These are phyloP conservation scores for Zenarchopterus dispar DNA, from an alignment of 2,797 vertebrate species.

Conservation along the genomic window DNA sequence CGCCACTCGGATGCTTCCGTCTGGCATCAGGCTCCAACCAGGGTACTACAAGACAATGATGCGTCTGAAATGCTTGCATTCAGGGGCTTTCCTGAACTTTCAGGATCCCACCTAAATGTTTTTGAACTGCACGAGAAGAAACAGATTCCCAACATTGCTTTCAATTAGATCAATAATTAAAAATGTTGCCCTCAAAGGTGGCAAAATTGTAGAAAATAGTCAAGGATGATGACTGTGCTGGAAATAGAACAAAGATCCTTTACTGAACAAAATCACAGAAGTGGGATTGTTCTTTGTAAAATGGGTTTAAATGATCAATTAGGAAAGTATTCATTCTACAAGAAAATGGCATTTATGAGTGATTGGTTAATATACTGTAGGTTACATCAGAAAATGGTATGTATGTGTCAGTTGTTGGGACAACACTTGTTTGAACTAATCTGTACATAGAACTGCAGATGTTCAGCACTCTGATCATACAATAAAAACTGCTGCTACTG, in stretches of 20 bases:
- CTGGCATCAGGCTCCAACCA: slow-evolving; percentile 95
- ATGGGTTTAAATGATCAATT: too few species aligned
- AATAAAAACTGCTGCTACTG: too few species aligned
- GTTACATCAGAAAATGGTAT: too few species aligned
- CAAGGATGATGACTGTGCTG: too few species aligned
- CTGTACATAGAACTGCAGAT: too few species aligned
- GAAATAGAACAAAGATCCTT: not conserved
- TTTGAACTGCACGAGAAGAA: slow-evolving; percentile 23
- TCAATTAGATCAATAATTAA: slow-evolving; percentile 6
- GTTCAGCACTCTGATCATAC: too few species aligned
- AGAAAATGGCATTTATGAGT: too few species aligned
- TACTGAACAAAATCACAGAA: not conserved
- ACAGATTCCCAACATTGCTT: slow-evolving; percentile 3
- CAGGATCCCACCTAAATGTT: slow-evolving; percentile 14
- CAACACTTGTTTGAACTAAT: too few species aligned
- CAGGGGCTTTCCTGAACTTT: slow-evolving; percentile 7
- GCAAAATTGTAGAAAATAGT: not conserved
- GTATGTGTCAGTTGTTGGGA: too few species aligned
- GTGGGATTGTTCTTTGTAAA: not conserved
- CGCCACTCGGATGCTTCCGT: slow-evolving; percentile 96
- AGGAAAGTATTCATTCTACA: too few species aligned
- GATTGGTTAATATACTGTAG: too few species aligned
- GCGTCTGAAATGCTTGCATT: slow-evolving; percentile 29
- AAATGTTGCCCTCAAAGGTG: not conserved
- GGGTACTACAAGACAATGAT: slow-evolving; percentile 82